These are phyloP conservation scores for Dendrolimus pini DNA, from an alignment of 2,888 invertebrate species.

Conservation along the genomic window DNA sequence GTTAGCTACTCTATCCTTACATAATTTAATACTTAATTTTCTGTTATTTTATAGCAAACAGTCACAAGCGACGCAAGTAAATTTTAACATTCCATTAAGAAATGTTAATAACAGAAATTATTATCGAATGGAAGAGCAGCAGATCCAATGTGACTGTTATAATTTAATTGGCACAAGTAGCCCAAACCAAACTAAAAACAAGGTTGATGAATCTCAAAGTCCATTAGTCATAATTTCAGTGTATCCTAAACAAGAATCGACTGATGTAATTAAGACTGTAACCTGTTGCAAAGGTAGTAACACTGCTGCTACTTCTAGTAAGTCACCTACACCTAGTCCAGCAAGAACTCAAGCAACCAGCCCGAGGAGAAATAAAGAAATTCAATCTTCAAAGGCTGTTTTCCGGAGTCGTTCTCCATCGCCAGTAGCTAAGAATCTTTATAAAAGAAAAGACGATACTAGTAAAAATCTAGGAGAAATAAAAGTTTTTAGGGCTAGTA, in stretches of 20 bases:
- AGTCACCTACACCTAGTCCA: constrained; percentile 9
- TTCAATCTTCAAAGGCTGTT: constrained; percentile 1
- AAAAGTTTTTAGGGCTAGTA: constrained; percentile 2
- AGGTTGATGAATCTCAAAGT: constrained; percentile 25
- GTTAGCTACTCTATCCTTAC: no score
- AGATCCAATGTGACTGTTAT: constrained; percentile 33
- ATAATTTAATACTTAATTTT: no score
- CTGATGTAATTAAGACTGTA: constrained; percentile 15
- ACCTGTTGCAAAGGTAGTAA: constrained; percentile 4
- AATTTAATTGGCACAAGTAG: constrained; percentile 10
- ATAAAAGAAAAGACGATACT: constrained; percentile 2
- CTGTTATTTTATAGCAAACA: constrained; percentile 21
- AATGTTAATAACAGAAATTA: constrained; percentile 6
- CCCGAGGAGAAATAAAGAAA: constrained; percentile 6
- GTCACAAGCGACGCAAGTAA: constrained; percentile 49
- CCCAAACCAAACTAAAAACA: constrained; percentile 14
- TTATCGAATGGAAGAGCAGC: constrained; percentile 23
- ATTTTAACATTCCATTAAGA: constrained; percentile 26
- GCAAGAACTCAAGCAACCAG: constrained; percentile 7
- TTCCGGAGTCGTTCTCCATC: constrained; percentile 6
- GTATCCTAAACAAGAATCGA: constrained; percentile 40
- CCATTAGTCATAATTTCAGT: constrained; percentile 64
- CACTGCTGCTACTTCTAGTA: constrained; percentile 1
- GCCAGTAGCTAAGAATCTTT: constrained; percentile 8
- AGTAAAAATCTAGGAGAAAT: constrained; percentile 14